A percentile compares a stretch with the other conserved stretches of the same genome.
phyloP scores from a whole-genome alignment of 2,797 vertebrate genomes.

The Myiotriccus ornatus region DNA sequence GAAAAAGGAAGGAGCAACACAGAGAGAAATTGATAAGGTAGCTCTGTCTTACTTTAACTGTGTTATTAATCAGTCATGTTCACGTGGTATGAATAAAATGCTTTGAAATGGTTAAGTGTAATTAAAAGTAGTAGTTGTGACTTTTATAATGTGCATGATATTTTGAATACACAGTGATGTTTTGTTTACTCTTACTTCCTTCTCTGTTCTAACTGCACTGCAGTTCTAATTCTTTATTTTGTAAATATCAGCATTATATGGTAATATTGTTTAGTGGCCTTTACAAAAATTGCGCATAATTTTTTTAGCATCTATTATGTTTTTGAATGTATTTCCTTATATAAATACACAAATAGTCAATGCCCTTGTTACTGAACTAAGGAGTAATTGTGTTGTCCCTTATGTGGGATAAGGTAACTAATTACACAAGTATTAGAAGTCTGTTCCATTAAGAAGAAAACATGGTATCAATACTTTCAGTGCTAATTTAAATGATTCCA shows the following conservation, averaged over 20 bases:
- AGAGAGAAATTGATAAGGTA: constrained; percentile 92
- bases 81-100: background rate
- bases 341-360: background rate
- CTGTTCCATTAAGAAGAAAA: background rate
- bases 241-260: background rate
- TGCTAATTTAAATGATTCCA: background rate
- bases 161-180: background rate
- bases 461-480: background rate
- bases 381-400: background rate
- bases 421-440: background rate
- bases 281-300: background rate
- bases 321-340: background rate
- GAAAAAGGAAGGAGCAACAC: constrained; percentile 95
- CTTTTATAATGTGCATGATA: background rate
- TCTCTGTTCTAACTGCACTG: background rate
- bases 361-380: background rate
- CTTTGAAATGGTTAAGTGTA: background rate
- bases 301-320: background rate
- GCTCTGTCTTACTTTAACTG: background rate
- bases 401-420: background rate
- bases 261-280: background rate
- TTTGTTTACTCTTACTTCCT: background rate
- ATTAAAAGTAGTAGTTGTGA: background rate
- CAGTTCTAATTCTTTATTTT: background rate
- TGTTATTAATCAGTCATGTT: background rate